Conservation (phyloP, 1,140 invertebrate species). For the Hormaphis cornu region DNA sequence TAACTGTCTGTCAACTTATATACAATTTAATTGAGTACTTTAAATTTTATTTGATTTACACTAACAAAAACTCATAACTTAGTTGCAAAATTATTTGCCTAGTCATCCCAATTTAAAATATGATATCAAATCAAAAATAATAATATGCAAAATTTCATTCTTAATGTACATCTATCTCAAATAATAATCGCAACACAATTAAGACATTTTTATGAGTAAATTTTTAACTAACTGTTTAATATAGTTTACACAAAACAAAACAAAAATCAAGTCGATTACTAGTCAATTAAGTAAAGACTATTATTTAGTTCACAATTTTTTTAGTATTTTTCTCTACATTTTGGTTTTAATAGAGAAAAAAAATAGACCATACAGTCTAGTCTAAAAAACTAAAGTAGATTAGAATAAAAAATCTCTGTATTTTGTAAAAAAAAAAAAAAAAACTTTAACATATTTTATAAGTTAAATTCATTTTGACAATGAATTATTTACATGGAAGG, state of each 20-base stretch:
- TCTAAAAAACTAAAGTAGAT: conserved; percentile 10
- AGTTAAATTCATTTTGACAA: conserved; percentile 11
- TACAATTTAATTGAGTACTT: conserved; percentile 30
- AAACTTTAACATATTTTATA: conserved; percentile 14
- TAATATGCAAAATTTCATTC: conserved; percentile 17
- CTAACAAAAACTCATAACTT: conserved; percentile 12
- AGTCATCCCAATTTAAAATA: conserved; percentile 7
- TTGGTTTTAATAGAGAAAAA: conserved; percentile 12
- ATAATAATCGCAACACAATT: conserved; percentile 18
- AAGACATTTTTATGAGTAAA: conserved; percentile 24
- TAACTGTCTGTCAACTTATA: conserved; percentile 1
- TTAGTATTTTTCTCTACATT: conserved; percentile 24
- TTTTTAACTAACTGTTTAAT: conserved; percentile 10
- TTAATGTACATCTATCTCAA: background rate
- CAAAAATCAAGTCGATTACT: background rate
- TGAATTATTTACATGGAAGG: conserved; percentile 29
- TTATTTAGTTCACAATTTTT: background rate
- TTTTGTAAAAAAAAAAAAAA: conserved; percentile 16
- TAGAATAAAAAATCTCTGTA: background rate
- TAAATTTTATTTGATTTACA: conserved; percentile 17
- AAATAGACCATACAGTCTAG: background rate
- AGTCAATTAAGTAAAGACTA: background rate
- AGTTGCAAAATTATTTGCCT: conserved; percentile 13
- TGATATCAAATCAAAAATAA: conserved; percentile 24
- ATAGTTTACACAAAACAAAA: conserved; percentile 15